Evolutionary conservation across 2,113 vertebrate genomes (phyloP).

Genomic region (Takifugu bimaculatus): DNA sequence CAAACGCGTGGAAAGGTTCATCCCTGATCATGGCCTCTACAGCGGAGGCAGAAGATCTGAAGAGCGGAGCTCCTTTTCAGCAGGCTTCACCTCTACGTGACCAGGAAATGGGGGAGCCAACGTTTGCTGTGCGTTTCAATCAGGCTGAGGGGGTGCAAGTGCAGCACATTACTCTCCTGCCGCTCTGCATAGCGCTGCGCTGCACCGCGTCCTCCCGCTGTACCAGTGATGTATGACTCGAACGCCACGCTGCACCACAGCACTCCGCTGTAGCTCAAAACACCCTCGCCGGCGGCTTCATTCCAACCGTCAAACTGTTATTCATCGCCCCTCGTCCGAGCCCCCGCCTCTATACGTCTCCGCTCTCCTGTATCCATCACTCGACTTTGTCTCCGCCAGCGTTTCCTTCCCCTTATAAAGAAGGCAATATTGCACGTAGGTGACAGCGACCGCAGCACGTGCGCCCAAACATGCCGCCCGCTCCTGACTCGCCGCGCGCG

Average conservation of each 20-base stretch:
- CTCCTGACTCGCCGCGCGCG: neutral
- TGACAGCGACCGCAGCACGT: neutral
- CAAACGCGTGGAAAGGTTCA: too few species aligned
- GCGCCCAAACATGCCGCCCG: constrained; percentile 4
- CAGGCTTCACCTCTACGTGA: too few species aligned
- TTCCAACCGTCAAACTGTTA: constrained; percentile 69
- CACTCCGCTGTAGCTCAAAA: constrained; percentile 55
- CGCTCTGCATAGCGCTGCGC: constrained; percentile 73
- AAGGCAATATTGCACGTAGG: constrained; percentile 10
- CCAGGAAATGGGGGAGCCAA: constrained; percentile 44
- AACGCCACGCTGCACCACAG: constrained; percentile 47
- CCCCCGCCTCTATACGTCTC: constrained; percentile 50
- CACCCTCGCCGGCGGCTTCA: constrained; percentile 62
- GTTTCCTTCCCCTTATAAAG: constrained; percentile 32
- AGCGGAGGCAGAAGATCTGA: too few species aligned
- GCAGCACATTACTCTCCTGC: constrained; percentile 70
- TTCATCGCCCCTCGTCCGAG: constrained; percentile 55
- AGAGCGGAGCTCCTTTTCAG: too few species aligned
- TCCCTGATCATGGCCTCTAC: too few species aligned
- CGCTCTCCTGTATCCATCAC: constrained; percentile 61
- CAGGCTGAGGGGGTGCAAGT: constrained; percentile 70
- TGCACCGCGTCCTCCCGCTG: constrained; percentile 68
- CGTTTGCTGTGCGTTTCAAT: constrained; percentile 68
- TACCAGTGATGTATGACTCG: constrained; percentile 75
- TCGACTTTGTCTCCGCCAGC: constrained; percentile 47